Base-by-base conservation (phyloP, 2,888 invertebrate genomes). In the Phymatocera aterrima region DNA sequence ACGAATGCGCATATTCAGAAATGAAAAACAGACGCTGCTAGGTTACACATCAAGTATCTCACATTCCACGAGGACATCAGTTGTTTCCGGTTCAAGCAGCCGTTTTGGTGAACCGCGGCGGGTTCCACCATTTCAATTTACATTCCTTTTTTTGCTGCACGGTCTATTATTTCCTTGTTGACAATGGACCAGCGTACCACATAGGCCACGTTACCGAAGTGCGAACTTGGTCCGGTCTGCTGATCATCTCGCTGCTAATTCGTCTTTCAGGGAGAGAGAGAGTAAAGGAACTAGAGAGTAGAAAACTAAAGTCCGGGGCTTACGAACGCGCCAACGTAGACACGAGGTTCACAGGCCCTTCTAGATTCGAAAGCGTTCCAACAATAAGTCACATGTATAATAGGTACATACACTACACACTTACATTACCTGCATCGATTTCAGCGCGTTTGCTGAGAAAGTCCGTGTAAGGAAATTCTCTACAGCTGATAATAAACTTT, bases 61-160 rank as follows among this genome's bases (percentile, higher is more conserved):
- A 64, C 61, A 37, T 37, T 34, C 37, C 34, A 37, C 37, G 15
- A 21, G 61, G n/a, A 64, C 61, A 64, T 64, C 61, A 64, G 37
- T 37, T 64, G 61, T 37, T 64, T 37, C 61, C 61, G 61, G 37
- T 34, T 64, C 37, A 18, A 3, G n/a, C 61, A 18, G 61, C 61
- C 61, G 37, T 64, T n/a, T 64, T 64, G 61, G 37, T 34, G 18
- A 61, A 61, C 15, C 61, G 57, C 28, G 57, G 12, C 21, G 4
- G 28, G 5, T 57, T 57, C n/a, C 28, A 21, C 57, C 28, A 57
- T 24, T 57, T 28, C 15, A 57, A 12, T 57, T 15, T 57, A 28
- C 15, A 28, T 3, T 1, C 12, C 3, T 15, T 15, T 28, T 12
- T 24, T 57, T 57, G 12, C 57, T 57, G 57, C 21, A 8, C 12